Percentiles rank a stretch among this genome's conserved stretches.
phyloP scores from a whole-genome alignment of 2,113 vertebrate species.

The Gallinago media region DNA sequence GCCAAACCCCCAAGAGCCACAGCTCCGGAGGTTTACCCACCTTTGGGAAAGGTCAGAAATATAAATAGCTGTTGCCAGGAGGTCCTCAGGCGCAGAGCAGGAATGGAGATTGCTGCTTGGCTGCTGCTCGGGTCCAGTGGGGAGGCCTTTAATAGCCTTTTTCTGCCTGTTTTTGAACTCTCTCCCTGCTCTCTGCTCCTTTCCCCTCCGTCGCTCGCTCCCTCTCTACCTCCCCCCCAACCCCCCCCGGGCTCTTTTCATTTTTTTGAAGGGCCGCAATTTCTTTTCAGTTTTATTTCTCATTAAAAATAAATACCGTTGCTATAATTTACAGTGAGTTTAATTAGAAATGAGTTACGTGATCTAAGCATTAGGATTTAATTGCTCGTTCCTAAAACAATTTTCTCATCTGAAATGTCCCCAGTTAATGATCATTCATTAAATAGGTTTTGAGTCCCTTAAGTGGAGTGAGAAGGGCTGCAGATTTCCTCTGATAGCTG shows the following conservation, averaged over 20 bases:
- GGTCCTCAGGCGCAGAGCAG: neutral
- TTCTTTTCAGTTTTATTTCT: conserved; percentile 66
- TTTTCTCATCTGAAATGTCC: conserved; percentile 73
- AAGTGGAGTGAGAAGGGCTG: conserved; percentile 14
- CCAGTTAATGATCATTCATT: conserved; percentile 74
- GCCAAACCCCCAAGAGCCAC: neutral
- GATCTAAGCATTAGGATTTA: conserved; percentile 66
- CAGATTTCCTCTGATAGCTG: neutral
- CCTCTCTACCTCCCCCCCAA: neutral
- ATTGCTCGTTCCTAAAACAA: conserved; percentile 74
- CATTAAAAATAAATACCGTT: conserved; percentile 73
- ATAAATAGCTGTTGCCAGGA: conserved; percentile 30
- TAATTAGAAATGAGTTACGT: conserved; percentile 76
- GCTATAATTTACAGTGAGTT: conserved; percentile 72
- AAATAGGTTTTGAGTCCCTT: conserved; percentile 28
- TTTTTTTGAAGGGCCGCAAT: conserved; percentile 46
- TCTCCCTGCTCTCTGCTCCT: neutral
- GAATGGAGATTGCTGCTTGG: neutral
- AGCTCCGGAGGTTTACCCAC: neutral
- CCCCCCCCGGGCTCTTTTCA: neutral
- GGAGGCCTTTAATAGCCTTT: neutral
- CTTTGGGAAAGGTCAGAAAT: conserved; percentile 32
- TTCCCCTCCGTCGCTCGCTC: neutral
- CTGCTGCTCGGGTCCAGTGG: neutral
- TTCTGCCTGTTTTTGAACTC: neutral